Base-by-base conservation (phyloP, 1,140 invertebrate genomes). In the Teleogryllus occipitalis region DNA sequence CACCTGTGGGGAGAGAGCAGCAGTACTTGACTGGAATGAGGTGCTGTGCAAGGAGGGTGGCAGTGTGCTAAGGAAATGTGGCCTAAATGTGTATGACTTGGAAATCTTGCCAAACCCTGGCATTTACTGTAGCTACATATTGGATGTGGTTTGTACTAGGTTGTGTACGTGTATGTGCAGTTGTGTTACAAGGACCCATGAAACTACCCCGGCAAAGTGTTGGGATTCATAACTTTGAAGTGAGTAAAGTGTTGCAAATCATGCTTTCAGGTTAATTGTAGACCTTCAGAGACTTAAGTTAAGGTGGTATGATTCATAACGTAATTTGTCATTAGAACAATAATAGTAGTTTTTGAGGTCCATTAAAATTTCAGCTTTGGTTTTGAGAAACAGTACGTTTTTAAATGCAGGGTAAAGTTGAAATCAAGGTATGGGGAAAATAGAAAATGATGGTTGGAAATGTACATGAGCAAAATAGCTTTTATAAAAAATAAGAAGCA, bases 211-310 rank as follows among this genome's bases (percentile, higher is more conserved):
- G 54, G 54, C 54, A 65, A 18, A 14, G 54, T 65, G 54, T 65
- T 65, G 54, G 54, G 54, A 65, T 65, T 65, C 54, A 65, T 18
- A 65, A 65, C 54, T 65, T 65, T 65, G 54, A 65, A 65, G 54
- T 65, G 18, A 65, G 54, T 65, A 39, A 39, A 39, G 27, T 39
- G 27, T 39, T 39, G 27, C 1, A 39, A 39, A 39, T 39, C 27
- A 2, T 39, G 27, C 27, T 39, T 39, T 39, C 1, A 2, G 27
- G 27, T 39, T 39, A 39, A 39, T 39, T 39, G 27, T 39, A 39
- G 5, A 39, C 1, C 27, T 39, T 39, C 27, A 39, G 27, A 39
- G 27, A 5, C 27, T 39, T 39, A 39, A 5, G 27, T 39, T 39
- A 39, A 39, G 27, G 27, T 39, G 27, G 27, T 39, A 39, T 39